Conservation (phyloP, 2,888 invertebrate species). For the Encarsia formosa region DNA sequence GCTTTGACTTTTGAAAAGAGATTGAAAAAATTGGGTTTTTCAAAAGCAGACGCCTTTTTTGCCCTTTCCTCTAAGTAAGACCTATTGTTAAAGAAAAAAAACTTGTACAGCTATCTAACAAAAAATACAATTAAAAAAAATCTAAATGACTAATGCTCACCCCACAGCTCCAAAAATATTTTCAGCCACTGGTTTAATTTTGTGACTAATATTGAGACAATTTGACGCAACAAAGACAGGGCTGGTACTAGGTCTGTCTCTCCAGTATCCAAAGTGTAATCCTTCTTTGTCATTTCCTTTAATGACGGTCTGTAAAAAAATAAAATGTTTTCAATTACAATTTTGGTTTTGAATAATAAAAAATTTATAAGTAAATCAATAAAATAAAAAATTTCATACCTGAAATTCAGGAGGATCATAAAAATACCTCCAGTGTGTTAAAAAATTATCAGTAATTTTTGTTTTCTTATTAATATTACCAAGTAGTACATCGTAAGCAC, state of each 20-base stretch:
- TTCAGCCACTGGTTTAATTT: slow-evolving; percentile 67
- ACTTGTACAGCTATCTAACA: too few species aligned
- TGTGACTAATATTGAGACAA: slow-evolving; percentile 64
- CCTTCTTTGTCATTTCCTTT: slow-evolving; percentile 66
- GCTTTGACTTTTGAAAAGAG: slow-evolving; percentile 61
- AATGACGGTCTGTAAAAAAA: slow-evolving; percentile 59
- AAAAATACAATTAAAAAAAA: background rate
- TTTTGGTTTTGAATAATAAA: background rate
- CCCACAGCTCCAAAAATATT: slow-evolving; percentile 77
- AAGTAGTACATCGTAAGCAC: slow-evolving; percentile 80
- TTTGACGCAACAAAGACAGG: slow-evolving; percentile 78
- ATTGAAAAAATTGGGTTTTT: slow-evolving; percentile 57
- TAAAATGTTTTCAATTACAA: background rate
- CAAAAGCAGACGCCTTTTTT: slow-evolving; percentile 60
- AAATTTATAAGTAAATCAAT: background rate
- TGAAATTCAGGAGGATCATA: slow-evolving; percentile 95
- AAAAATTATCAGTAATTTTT: slow-evolving; percentile 60
- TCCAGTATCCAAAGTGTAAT: slow-evolving; percentile 85
- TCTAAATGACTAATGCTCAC: slow-evolving; percentile 53
- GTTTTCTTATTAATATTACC: slow-evolving; percentile 57
- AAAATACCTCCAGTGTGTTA: slow-evolving; percentile 85
- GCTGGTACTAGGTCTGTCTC: slow-evolving; percentile 72
- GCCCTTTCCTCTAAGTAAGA: slow-evolving; percentile 55
- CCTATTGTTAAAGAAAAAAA: slow-evolving; percentile 47
- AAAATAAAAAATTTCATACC: slow-evolving; percentile 49